A percentile compares a stretch with the other conserved stretches of the same genome.
phyloP scores from a whole-genome alignment of 2,797 vertebrate genomes.

The Microctenopoma lineatum region DNA sequence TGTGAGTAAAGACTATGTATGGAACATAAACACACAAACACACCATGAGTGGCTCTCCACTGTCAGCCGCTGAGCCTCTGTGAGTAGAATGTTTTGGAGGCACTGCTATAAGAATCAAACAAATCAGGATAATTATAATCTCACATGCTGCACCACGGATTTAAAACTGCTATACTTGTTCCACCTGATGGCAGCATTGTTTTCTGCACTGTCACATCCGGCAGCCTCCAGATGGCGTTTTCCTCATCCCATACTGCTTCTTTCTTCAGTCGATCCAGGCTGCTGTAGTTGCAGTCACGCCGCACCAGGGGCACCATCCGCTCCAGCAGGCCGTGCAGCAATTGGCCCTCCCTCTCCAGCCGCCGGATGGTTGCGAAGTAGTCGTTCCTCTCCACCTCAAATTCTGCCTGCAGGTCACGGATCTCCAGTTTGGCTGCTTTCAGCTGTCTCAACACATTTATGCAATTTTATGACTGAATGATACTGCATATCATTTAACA shows the following conservation, averaged over 20 bases:
- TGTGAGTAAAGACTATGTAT: neutral
- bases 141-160: no score
- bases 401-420: constrained; percentile 89
- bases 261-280: constrained; percentile 83
- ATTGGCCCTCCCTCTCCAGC: constrained; percentile 86
- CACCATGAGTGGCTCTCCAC: constrained; percentile 72
- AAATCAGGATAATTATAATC: neutral
- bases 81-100: constrained; percentile 61
- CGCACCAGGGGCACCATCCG: constrained; percentile 86
- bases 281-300: constrained; percentile 92
- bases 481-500: neutral
- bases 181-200: constrained; percentile 88
- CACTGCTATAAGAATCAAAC: constrained; percentile 73
- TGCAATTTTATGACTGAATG: neutral
- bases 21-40: constrained; percentile 5
- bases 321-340: constrained; percentile 88
- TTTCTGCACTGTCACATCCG: constrained; percentile 86
- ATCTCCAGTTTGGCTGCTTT: constrained; percentile 89
- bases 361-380: constrained; percentile 86
- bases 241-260: constrained; percentile 91
- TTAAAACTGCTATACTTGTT: neutral
- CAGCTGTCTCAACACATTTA: constrained; percentile 77
- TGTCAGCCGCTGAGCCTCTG: constrained; percentile 68
- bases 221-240: constrained; percentile 86
- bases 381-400: constrained; percentile 89